Percentiles rank a stretch among this genome's conserved stretches.
Evolutionary conservation across 1,140 invertebrate species (phyloP).

Genomic region (Thaumatotibia leucotreta): DNA sequence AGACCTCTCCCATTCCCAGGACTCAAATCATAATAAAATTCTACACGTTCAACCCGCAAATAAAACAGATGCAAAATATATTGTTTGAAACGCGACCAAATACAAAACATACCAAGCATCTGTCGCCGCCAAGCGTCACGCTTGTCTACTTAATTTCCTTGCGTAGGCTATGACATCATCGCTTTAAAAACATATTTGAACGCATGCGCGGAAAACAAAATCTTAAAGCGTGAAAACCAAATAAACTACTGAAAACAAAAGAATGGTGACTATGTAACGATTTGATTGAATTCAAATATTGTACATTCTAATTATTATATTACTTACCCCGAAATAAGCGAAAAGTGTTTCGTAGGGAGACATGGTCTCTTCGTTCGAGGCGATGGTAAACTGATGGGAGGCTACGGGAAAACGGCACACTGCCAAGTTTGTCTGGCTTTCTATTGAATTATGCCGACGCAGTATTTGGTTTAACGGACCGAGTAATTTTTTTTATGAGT

Average conservation of each 20-base stretch:
- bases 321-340: slow-evolving; percentile 45
- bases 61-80: background rate
- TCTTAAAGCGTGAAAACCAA: background rate
- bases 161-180: background rate
- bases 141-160: background rate
- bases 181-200: background rate
- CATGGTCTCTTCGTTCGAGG: slow-evolving; percentile 36
- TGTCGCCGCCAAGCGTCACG: background rate
- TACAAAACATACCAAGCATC: background rate
- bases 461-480: background rate
- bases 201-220: slow-evolving; percentile 1
- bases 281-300: background rate
- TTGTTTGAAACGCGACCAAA: background rate
- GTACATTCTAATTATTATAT: background rate
- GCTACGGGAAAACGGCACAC: slow-evolving; percentile 27
- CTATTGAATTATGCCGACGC: background rate
- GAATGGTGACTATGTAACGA: background rate
- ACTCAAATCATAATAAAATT: background rate
- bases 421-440: slow-evolving; percentile 32
- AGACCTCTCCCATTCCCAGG: background rate
- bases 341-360: slow-evolving; percentile 30
- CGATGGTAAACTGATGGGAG: slow-evolving; percentile 37
- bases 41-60: background rate
- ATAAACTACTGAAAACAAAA: background rate
- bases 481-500: background rate